These are phyloP conservation scores for Seriola aureovittata DNA, from an alignment of 2,113 vertebrate genomes.

Conservation along the genomic window DNA sequence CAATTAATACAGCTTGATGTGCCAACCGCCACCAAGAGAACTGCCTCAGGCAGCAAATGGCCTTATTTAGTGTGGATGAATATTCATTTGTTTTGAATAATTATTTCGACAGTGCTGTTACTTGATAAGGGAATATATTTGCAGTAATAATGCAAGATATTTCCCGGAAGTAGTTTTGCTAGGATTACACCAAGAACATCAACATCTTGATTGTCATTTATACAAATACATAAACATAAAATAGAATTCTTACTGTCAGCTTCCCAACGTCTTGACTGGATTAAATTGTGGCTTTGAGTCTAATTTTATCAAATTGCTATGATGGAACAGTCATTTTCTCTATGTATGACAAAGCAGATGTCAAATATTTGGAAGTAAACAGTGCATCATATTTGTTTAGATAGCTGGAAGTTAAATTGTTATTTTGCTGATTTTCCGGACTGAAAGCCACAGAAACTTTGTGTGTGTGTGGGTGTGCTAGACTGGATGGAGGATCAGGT, in stretches of 20 bases:
- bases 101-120: conserved; percentile 64
- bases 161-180: conserved; percentile 41
- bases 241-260: conserved; percentile 26
- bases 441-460: conserved; percentile 27
- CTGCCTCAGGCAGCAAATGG: conserved; percentile 69
- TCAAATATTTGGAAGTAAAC: conserved; percentile 22
- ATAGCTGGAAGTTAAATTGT: conserved; percentile 14
- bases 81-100: conserved; percentile 76
- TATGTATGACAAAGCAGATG: conserved; percentile 1
- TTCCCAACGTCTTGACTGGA: conserved; percentile 12
- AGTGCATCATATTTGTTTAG: conserved; percentile 20
- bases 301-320: not conserved
- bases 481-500: conserved; percentile 32
- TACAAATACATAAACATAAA: conserved; percentile 39
- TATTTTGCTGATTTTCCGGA: conserved; percentile 25
- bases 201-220: conserved; percentile 32
- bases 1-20: conserved; percentile 69
- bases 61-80: conserved; percentile 76
- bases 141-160: conserved; percentile 37
- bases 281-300: conserved; percentile 6
- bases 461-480: conserved; percentile 26
- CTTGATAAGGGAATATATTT: conserved; percentile 70
- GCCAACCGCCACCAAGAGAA: conserved; percentile 54
- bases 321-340: conserved; percentile 13
- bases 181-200: conserved; percentile 45